Base-by-base conservation (phyloP, 2,797 vertebrate species). In the Cuculus canorus region DNA sequence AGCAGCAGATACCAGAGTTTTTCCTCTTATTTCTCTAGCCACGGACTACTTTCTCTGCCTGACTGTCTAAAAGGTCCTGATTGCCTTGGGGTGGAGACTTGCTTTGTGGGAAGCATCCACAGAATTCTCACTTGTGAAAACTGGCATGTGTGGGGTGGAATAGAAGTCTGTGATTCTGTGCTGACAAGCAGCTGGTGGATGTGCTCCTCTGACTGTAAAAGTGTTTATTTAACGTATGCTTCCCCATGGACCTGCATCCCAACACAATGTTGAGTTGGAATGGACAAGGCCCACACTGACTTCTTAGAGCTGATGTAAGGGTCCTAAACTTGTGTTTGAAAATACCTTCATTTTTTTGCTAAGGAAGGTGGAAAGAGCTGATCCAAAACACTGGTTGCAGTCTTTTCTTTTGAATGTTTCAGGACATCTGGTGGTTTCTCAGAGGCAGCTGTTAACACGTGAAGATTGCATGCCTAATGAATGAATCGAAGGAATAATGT, bases 51-150 rank as follows among this genome's bases (percentile, higher is more conserved):
- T 24, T 48, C 22, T 24, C 47, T 48, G 43, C 37, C 50, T 21
- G 13, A n/a, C 45, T n/a, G 43, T 45, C 43, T 45, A 45, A 45
- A 50, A 27, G 73, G 60, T 52, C 0, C 0, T 16, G 37, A 61
- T 41, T 70, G 78, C 39, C 25, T n/a, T 48, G 27, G 28, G 18
- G 22, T 50, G 23, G 56, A 57, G 39, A 24, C 59, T 56, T 66
- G 23, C 23, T 64, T 10, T 69, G 56, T 30, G 30, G n/a, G 15
- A 50, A 73, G 24, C 15, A 35, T 16, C 64, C 41, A 24, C 30
- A 60, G 39, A 52, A 45, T 33, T 69, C 11, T 78, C 3, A 37
- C 43, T 30, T n/a, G 27, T 25, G 43, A 27, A 39, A 70, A 32
- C 17, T 53, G 35, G n/a, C 4, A 12, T 25, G 10, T 17, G 11